Conservation (phyloP, 1,140 invertebrate species). For the Bradysia coprophila region DNA sequence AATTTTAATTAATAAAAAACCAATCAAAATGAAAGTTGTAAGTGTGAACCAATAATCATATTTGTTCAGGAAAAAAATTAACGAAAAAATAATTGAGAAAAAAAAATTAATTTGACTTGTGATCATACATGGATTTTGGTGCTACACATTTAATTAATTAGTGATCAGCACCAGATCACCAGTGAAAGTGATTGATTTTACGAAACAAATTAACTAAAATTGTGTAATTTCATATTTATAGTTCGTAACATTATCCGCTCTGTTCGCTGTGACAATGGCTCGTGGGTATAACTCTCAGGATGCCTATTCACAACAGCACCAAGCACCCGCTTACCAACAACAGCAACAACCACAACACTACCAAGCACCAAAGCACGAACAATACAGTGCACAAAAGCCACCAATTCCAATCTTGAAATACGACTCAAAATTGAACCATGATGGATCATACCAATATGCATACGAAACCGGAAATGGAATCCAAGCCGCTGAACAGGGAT, state of each 20-base stretch:
- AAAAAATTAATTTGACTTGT: no score
- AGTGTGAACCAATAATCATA: no score
- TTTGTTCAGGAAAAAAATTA: no score
- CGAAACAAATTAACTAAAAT: no score
- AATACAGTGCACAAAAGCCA: neutral
- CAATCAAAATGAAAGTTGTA: no score
- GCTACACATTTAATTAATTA: no score
- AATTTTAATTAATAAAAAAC: no score
- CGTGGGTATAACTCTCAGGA: neutral
- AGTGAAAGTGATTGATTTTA: no score
- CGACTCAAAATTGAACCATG: constrained; percentile 26
- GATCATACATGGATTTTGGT: no score
- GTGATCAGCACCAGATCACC: no score
- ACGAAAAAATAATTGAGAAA: no score
- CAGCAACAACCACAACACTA: neutral
- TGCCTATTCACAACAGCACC: no score
- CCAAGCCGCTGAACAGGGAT: constrained; percentile 34
- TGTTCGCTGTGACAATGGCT: neutral
- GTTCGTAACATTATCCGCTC: constrained; percentile 1
- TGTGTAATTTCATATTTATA: neutral
- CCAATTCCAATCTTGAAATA: constrained; percentile 25
- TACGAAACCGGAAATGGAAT: constrained; percentile 47
- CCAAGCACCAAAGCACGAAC: neutral
- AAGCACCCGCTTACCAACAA: neutral
- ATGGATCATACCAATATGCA: constrained; percentile 30